Evolutionary conservation across 1,140 invertebrate genomes (phyloP).

Genomic region (Carposina sasakii): DNA sequence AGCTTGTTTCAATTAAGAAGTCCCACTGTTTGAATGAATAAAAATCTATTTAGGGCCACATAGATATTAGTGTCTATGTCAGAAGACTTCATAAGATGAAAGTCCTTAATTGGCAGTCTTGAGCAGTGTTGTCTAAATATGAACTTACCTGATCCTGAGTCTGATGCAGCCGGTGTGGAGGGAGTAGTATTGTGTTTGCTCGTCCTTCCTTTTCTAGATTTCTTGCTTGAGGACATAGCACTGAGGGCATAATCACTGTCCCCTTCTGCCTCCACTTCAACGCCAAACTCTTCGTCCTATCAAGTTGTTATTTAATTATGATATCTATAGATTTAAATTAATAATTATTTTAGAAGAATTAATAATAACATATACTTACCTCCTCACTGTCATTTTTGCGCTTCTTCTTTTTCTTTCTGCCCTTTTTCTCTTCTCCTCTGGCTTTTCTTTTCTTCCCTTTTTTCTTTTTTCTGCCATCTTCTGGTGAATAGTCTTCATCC

Average conservation of each 20-base stretch:
- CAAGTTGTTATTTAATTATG: too few species aligned
- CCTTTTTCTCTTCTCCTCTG: constrained; percentile 89
- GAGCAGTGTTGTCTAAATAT: neutral
- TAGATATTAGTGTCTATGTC: too few species aligned
- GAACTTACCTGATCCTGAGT: constrained; percentile 59
- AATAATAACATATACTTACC: constrained; percentile 77
- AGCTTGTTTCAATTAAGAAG: too few species aligned
- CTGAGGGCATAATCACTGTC: constrained; percentile 80
- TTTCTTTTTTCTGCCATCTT: constrained; percentile 87
- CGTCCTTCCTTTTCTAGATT: constrained; percentile 70
- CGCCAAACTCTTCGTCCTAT: constrained; percentile 87
- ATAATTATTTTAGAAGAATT: too few species aligned
- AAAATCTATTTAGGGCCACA: too few species aligned
- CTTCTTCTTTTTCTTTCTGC: constrained; percentile 95
- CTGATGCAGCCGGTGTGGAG: constrained; percentile 65
- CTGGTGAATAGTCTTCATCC: constrained; percentile 90
- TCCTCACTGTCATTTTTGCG: constrained; percentile 93
- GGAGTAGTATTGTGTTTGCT: constrained; percentile 59
- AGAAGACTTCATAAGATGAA: too few species aligned
- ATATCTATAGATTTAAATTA: too few species aligned
- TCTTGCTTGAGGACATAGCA: constrained; percentile 72
- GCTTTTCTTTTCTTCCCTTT: constrained; percentile 94
- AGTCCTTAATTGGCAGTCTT: too few species aligned
- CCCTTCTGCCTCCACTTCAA: constrained; percentile 79
- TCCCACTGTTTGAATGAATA: too few species aligned